These are phyloP conservation scores for Hypocryptadius cinnamomeus DNA, from an alignment of 2,113 vertebrate species.

Conservation along the genomic window DNA sequence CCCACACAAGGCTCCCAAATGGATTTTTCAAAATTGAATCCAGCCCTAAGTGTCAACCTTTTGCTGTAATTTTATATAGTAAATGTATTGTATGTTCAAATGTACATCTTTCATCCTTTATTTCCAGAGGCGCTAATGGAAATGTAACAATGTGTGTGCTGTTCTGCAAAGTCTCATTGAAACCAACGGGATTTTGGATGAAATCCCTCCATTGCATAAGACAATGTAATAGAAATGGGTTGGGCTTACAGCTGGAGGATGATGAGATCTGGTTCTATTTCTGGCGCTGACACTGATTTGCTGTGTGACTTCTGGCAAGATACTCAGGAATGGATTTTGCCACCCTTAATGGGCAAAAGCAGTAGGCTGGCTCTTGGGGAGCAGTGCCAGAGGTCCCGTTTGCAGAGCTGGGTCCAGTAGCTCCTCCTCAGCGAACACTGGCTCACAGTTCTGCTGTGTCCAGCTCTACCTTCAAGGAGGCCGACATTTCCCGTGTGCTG, in stretches of 20 bases:
- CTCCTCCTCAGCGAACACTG: neutral
- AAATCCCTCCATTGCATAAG: neutral
- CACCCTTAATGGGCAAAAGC: neutral
- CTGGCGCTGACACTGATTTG: neutral
- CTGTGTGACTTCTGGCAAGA: slow-evolving; percentile 1
- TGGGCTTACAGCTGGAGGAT: neutral
- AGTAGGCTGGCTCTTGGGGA: neutral
- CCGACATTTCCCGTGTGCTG: neutral
- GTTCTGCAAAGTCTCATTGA: slow-evolving; percentile 2
- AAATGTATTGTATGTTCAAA: neutral
- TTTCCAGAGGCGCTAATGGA: slow-evolving; percentile 27
- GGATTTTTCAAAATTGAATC: slow-evolving; percentile 38
- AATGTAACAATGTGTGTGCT: neutral
- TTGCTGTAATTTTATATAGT: slow-evolving; percentile 16
- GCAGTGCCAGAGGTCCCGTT: neutral
- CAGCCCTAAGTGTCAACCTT: slow-evolving; percentile 8
- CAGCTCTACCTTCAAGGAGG: neutral
- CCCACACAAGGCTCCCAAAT: slow-evolving; percentile 36
- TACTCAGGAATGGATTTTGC: neutral
- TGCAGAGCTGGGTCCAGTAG: fast-evolving
- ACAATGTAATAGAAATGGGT: neutral
- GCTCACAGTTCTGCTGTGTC: neutral
- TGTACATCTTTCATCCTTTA: slow-evolving; percentile 11
- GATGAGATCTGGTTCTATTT: slow-evolving; percentile 24
- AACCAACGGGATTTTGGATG: neutral